Evolutionary conservation across 2,113 vertebrate genomes (phyloP).

Genomic region (Lophochroa leadbeateri): DNA sequence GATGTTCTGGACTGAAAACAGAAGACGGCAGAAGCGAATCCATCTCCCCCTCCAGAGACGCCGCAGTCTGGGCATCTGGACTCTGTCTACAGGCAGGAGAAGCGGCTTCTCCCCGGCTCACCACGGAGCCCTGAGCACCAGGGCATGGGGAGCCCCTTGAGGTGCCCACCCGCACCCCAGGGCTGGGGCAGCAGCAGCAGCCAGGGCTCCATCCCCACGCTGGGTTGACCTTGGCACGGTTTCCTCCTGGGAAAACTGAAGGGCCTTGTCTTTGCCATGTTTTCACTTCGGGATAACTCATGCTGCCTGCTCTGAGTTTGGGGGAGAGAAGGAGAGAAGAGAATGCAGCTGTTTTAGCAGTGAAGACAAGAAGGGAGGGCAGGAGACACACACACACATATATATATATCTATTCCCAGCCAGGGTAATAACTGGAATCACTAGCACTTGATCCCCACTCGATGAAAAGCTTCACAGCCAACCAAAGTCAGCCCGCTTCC

Average conservation of each 20-base stretch:
- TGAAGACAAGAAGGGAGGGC: not conserved
- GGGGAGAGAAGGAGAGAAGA: not conserved
- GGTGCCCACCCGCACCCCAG: not conserved
- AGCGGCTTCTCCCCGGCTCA: not conserved
- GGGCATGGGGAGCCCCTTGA: not conserved
- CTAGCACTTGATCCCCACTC: not conserved
- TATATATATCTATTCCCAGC: not conserved
- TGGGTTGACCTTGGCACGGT: not conserved
- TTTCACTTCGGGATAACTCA: not conserved
- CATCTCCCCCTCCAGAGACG: slow-evolving; percentile 45
- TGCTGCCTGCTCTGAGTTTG: not conserved
- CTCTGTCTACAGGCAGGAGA: slow-evolving; percentile 23
- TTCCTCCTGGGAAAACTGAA: slow-evolving; percentile 26
- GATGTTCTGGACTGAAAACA: slow-evolving; percentile 63
- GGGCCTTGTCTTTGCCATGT: not conserved
- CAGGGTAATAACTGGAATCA: not conserved
- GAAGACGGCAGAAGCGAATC: slow-evolving; percentile 35
- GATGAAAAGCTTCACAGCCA: not conserved
- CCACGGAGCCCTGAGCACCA: fast-evolving
- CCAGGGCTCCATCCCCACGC: not conserved
- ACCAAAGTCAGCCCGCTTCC: not conserved
- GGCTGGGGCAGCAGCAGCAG: fast-evolving
- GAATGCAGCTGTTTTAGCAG: not conserved
- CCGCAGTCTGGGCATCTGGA: slow-evolving; percentile 53
- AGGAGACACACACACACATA: not conserved